phyloP scores from a whole-genome alignment of 2,888 invertebrate species.

The Alviniconcha strummeri region DNA sequence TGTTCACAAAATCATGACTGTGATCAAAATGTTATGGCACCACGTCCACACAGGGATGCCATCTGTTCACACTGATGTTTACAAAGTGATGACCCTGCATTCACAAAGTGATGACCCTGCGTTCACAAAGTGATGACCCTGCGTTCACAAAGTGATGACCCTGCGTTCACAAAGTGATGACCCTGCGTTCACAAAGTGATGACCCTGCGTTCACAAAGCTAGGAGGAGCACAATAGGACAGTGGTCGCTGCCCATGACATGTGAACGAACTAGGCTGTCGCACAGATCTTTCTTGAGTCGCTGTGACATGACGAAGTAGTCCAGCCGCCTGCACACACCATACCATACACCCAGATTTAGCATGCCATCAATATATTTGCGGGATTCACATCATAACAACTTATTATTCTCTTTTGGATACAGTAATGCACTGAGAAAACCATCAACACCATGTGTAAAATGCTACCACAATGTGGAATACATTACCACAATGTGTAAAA shows the following conservation, averaged over 20 bases:
- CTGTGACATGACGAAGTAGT: constrained; percentile 94
- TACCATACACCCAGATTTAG: constrained; percentile 9
- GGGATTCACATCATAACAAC: no score
- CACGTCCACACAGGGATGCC: no score
- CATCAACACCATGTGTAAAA: no score
- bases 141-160: constrained; percentile 40
- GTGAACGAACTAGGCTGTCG: constrained; percentile 87
- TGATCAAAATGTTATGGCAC: no score
- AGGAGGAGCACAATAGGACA: constrained; percentile 85
- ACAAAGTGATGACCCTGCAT: not conserved
- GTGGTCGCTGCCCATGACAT: constrained; percentile 95
- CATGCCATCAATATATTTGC: no score
- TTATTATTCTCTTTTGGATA: no score
- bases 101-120: no score
- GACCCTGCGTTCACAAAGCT: constrained; percentile 44
- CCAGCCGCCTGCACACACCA: constrained; percentile 85
- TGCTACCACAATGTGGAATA: no score
- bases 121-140: not conserved
- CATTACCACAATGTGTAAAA: no score
- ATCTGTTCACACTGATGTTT: not conserved
- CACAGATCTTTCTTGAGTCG: constrained; percentile 84
- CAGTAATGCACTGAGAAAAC: no score
- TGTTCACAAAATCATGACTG: no score
- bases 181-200: not conserved
- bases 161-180: constrained; percentile 39